Percentiles rank a stretch among this genome's conserved stretches.
Evolutionary conservation across 2,113 vertebrate species (phyloP).

Genomic region (Grallaria varia): DNA sequence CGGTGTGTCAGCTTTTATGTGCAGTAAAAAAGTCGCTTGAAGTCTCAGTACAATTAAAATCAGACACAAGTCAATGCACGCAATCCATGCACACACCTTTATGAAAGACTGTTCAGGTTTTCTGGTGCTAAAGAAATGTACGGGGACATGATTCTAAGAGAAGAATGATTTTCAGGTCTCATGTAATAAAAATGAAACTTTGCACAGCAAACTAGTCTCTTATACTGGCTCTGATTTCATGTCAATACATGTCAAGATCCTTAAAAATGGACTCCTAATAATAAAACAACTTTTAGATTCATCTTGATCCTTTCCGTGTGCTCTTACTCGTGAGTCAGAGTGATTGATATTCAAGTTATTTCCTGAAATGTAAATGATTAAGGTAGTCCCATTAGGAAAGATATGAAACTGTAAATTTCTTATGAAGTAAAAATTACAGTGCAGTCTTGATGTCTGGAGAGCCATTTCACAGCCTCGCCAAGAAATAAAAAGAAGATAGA

Average conservation of each 20-base stretch:
- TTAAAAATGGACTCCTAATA: slow-evolving; percentile 66
- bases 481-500: neutral
- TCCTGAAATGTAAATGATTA: slow-evolving; percentile 65
- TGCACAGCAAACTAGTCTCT: neutral
- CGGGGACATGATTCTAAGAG: neutral
- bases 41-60: neutral
- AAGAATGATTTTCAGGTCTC: neutral
- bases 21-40: neutral
- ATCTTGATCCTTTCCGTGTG: slow-evolving; percentile 25
- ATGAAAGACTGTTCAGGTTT: neutral
- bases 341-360: slow-evolving; percentile 48
- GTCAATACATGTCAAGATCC: slow-evolving; percentile 39
- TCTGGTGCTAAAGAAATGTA: neutral
- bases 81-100: neutral
- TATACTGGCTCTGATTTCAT: slow-evolving; percentile 20
- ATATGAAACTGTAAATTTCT: slow-evolving; percentile 64
- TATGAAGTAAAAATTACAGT: slow-evolving; percentile 62
- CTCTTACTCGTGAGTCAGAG: slow-evolving; percentile 39
- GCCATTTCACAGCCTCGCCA: neutral
- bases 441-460: slow-evolving; percentile 16
- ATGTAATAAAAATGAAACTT: slow-evolving; percentile 17
- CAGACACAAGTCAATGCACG: neutral
- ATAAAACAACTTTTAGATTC: slow-evolving; percentile 51
- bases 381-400: slow-evolving; percentile 62
- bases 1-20: neutral